Conservation (phyloP, 2,797 vertebrate genomes). For the Chaenodraco wilsoni region DNA sequence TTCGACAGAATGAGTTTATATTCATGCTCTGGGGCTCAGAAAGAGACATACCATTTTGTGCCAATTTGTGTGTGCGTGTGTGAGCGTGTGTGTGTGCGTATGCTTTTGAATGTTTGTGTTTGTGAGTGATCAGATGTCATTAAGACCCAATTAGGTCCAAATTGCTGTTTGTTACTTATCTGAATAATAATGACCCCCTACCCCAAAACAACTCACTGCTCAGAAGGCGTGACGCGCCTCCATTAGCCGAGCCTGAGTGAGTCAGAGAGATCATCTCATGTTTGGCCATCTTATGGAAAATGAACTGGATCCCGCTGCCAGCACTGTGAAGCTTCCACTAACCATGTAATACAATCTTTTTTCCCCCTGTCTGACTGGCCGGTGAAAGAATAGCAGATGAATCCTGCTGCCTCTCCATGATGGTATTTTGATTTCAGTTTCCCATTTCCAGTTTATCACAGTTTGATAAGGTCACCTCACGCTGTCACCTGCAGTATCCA, state of each 20-base stretch:
- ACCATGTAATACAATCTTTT: constrained; percentile 70
- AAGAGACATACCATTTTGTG: constrained; percentile 26
- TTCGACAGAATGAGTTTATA: constrained; percentile 58
- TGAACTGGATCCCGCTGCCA: constrained; percentile 48
- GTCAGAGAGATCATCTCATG: constrained; percentile 28
- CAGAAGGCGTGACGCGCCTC: constrained; percentile 41
- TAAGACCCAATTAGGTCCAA: constrained; percentile 76
- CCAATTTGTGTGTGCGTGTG: constrained; percentile 8
- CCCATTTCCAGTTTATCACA: constrained; percentile 88
- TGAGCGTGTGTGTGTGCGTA: constrained; percentile 13
- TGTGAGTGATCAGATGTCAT: constrained; percentile 73
- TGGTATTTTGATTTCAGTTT: constrained; percentile 86
- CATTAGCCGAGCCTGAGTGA: constrained; percentile 48
- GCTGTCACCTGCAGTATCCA: constrained; percentile 83
- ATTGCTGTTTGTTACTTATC: constrained; percentile 60
- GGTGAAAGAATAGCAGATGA: constrained; percentile 65
- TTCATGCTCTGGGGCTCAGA: constrained; percentile 49
- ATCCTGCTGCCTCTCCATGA: constrained; percentile 58
- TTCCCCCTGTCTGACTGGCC: constrained; percentile 43
- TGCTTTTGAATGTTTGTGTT: constrained; percentile 45
- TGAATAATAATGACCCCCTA: constrained; percentile 56
- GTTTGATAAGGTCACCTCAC: constrained; percentile 88
- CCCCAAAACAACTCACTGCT: constrained; percentile 41
- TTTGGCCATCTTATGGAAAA: constrained; percentile 15
- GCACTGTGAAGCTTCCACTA: constrained; percentile 56